Evolutionary conservation across 2,888 invertebrate species (phyloP), one percentile per base, ranked within the genome.

Genomic region (Caenorhabditis angaria): DNA sequence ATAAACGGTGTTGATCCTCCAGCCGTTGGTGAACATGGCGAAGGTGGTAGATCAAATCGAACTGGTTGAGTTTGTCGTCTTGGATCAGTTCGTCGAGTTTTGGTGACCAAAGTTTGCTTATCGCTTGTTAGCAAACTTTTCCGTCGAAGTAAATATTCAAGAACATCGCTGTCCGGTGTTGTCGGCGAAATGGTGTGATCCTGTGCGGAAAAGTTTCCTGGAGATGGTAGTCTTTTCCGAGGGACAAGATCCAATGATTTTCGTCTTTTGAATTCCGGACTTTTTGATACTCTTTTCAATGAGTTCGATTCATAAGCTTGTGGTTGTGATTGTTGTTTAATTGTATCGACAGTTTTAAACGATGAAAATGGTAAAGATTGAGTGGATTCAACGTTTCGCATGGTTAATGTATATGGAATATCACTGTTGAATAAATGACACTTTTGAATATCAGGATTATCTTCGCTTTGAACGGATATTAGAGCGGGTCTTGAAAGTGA

Each of bases 61-160:
- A 89, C 73, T 78, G 84, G 72, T 81, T 86, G 83, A 80, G 88
- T 70, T 86, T 82, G 65, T 77, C 84, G 73, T 87, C 89, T 20
- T 83, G 88, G 80, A 87, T 89, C 79, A 85, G 88, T 67, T 82
- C 88, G 61, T 48, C 70, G 74, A 2, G 66, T 61, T 41, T 74
- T 69, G 0, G 70, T 75, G 27, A 67, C 61, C 8, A 70, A 53
- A n/a, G 77, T 67, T 24, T 41, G 41, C 41, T 83, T 68, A 32
- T 86, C 86, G 4, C 81, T 81, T n/a, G n/a, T n/a, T 41, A 83
- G 78, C 60, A 83, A 61, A 6, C 83, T 82, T 14, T 85, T 64
- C 18, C 81, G 57, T n/a, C 84, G 58, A 18, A 82, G 62, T 0
- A 86, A 63, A 53, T 86, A 86, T 35, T 87, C 87, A 5, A 85